A percentile compares a stretch with the other conserved stretches of the same genome.
Evolutionary conservation across 2,888 invertebrate species (phyloP).

Genomic region (Philaethria dido): DNA sequence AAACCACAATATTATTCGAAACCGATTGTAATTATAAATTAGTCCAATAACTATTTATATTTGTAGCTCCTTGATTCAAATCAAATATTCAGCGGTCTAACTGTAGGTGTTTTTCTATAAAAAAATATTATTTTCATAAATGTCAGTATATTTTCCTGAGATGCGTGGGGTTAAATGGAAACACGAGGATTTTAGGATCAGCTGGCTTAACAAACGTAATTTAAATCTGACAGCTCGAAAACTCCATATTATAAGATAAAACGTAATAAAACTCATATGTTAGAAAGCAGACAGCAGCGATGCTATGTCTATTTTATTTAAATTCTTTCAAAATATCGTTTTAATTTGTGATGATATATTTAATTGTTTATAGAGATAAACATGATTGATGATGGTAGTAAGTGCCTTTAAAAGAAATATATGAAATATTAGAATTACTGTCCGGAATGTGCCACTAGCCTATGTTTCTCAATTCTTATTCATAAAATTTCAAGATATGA

Average conservation of each 20-base stretch:
- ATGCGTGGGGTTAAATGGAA: conserved; percentile 19
- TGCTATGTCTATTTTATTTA: not conserved
- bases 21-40: too few relatives aligned
- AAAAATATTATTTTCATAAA: conserved; percentile 22
- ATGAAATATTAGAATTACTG: too few relatives aligned
- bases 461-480: too few relatives aligned
- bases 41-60: too few relatives aligned
- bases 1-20: too few relatives aligned
- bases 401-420: too few relatives aligned
- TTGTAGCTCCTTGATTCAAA: not conserved
- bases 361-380: too few relatives aligned
- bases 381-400: too few relatives aligned
- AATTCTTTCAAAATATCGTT: not conserved
- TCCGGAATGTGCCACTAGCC: too few relatives aligned
- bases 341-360: not conserved
- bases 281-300: not conserved
- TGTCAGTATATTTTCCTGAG: conserved; percentile 22
- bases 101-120: not conserved
- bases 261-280: conserved; percentile 20
- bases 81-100: not conserved
- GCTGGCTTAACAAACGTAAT: conserved; percentile 30
- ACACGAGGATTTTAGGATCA: conserved; percentile 30
- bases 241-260: conserved; percentile 22
- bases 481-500: too few relatives aligned
- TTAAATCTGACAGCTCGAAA: conserved; percentile 24